A percentile compares a stretch with the other conserved stretches of the same genome.
These are phyloP conservation scores for Lepilemur septentrionalis DNA, from an alignment of 2,797 vertebrate species.

Conservation along the genomic window DNA sequence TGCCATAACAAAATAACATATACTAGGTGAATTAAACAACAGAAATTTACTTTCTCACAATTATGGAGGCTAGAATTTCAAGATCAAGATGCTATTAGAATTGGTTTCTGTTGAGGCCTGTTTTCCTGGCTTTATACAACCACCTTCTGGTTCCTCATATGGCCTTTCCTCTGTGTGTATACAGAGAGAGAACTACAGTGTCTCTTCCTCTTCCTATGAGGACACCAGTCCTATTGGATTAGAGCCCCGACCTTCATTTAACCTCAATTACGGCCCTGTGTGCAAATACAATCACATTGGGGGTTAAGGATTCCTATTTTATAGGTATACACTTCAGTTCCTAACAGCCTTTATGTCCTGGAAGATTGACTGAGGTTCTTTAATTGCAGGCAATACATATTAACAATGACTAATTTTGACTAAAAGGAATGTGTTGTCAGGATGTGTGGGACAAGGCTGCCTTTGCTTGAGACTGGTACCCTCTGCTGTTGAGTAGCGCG, in stretches of 20 bases:
- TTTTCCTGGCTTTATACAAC: neutral
- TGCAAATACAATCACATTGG: neutral
- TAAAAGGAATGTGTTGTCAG: neutral
- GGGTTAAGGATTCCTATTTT: neutral
- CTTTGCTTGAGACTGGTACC: neutral
- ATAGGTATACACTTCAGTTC: neutral
- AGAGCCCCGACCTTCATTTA: neutral
- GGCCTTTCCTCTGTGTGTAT: neutral
- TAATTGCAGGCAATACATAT: neutral
- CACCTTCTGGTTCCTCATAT: neutral
- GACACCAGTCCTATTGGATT: neutral
- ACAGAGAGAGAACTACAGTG: neutral
- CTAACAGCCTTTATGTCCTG: neutral
- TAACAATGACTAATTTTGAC: neutral
- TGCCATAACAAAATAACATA: neutral
- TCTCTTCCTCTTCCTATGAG: neutral
- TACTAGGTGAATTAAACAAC: neutral
- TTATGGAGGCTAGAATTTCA: neutral
- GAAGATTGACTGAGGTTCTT: neutral
- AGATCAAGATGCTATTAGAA: neutral
- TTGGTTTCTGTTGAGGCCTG: neutral
- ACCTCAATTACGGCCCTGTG: neutral
- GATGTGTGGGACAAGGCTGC: neutral
- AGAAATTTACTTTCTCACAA: neutral
- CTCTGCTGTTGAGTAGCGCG: neutral